Conservation (phyloP, 1,140 invertebrate species). For the Drosophila nannoptera region DNA sequence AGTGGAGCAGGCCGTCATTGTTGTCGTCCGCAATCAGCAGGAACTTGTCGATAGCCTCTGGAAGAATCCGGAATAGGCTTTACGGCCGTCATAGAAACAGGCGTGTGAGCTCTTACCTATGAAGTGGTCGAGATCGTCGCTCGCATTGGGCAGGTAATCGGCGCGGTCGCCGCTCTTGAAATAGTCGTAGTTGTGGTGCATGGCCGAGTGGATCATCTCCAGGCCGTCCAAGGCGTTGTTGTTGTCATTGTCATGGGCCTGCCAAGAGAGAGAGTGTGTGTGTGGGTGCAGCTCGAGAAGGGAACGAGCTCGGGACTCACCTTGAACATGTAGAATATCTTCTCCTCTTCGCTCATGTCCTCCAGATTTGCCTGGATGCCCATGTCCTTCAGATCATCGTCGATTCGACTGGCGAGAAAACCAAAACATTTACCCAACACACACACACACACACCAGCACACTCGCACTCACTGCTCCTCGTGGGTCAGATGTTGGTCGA, state of each 20-base stretch:
- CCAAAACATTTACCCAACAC: slow-evolving; percentile 1
- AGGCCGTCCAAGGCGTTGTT: slow-evolving; percentile 88
- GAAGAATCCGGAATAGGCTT: slow-evolving; percentile 30
- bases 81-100: neutral
- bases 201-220: slow-evolving; percentile 85
- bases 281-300: neutral
- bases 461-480: slow-evolving; percentile 82
- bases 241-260: slow-evolving; percentile 83
- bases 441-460: neutral
- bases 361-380: slow-evolving; percentile 70
- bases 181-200: slow-evolving; percentile 79
- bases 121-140: slow-evolving; percentile 72
- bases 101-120: slow-evolving; percentile 53
- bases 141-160: slow-evolving; percentile 65
- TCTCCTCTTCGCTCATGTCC: slow-evolving; percentile 84
- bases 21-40: slow-evolving; percentile 87
- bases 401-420: slow-evolving; percentile 59
- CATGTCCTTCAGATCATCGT: slow-evolving; percentile 71
- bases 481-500: slow-evolving; percentile 84
- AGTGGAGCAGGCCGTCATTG: slow-evolving; percentile 88
- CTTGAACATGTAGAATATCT: slow-evolving; percentile 84
- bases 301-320: slow-evolving; percentile 51
- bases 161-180: slow-evolving; percentile 65
- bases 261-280: slow-evolving; percentile 42
- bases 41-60: slow-evolving; percentile 88